Evolutionary conservation across 2,888 invertebrate species (phyloP), one percentile per base, ranked within the genome.

Genomic region (Nomada flava): DNA sequence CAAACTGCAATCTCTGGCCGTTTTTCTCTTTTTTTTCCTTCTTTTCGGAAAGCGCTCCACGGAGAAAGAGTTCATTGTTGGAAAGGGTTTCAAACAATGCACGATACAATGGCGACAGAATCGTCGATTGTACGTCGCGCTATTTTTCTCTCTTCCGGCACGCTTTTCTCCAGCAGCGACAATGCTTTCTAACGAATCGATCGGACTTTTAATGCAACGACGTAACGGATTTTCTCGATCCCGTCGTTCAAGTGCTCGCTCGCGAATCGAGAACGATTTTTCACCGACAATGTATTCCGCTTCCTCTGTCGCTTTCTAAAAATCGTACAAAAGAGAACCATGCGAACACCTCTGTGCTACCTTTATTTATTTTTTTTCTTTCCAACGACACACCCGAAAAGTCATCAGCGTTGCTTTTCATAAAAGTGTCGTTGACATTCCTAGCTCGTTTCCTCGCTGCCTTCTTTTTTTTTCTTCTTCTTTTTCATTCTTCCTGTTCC

Each of bases 101-200:
- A 29, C 47, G 60, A 36, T 44, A 88, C 86, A 88, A 88, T 88
- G 73, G 75, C 73, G 62, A 67, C 72, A 70, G 83, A 71, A 83
- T 83, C 81, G 83, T 9, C 78, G 75, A 79, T 87, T 77, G 80
- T 76, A 62, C 65, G 53, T 50, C 64, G 70, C 70, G 67, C 69
- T 79, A 65, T 81, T 77, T 76, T 76, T 80, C 64, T 73, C 72
- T 71, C 68, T 64, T 60, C 50, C 42, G 70, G 63, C 82, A 53
- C 60, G 68, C 50, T 82, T 82, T 84, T 79, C 75, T 67, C 71
- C 73, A 72, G 70, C 55, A 60, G 29, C 76, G 68, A 88, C 90
- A 90, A 90, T 90, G 82, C 47, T 29, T 60, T 79, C 83, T 91
- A 90, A 90, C 88, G 88, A 90, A 81, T 80, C 79, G 80, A 75